A percentile compares a stretch with the other conserved stretches of the same genome.
These are phyloP conservation scores for Masnerella sp. DNA, from an alignment of 2,888 invertebrate species.

Conservation along the genomic window DNA sequence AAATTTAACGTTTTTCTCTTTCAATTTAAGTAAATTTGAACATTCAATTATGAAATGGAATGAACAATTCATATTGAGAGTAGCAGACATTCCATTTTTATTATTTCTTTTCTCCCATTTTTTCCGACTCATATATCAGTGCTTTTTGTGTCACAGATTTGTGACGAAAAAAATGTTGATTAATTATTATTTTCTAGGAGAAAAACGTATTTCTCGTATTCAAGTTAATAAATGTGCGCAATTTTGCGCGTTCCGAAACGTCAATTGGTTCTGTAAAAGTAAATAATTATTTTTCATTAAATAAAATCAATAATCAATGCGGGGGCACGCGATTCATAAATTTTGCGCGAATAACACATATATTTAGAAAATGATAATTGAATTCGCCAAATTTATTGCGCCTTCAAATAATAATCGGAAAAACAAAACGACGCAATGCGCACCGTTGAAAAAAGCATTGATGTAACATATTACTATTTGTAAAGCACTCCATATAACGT, in stretches of 20 bases:
- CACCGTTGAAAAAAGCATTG: slow-evolving; percentile 47
- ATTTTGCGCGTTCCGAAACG: slow-evolving; percentile 3
- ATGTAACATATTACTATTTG: slow-evolving; percentile 58
- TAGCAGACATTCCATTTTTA: slow-evolving; percentile 42
- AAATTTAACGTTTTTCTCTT: slow-evolving; percentile 58
- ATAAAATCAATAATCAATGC: slow-evolving; percentile 38
- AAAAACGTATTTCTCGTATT: slow-evolving; percentile 21
- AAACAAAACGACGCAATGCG: slow-evolving; percentile 52
- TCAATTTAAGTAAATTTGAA: slow-evolving; percentile 58
- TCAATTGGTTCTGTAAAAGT: slow-evolving; percentile 23
- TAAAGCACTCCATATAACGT: slow-evolving; percentile 58
- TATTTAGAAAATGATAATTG: slow-evolving; percentile 54
- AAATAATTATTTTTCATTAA: slow-evolving; percentile 51
- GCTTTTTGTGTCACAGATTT: slow-evolving; percentile 33
- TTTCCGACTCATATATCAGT: slow-evolving; percentile 34
- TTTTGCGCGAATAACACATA: slow-evolving; percentile 20
- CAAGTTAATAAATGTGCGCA: slow-evolving; percentile 11
- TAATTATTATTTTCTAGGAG: no score
- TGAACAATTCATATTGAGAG: slow-evolving; percentile 55
- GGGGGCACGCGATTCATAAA: slow-evolving; percentile 16
- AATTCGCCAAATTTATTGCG: slow-evolving; percentile 50
- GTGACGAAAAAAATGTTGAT: slow-evolving; percentile 6
- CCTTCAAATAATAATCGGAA: slow-evolving; percentile 48
- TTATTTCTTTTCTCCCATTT: slow-evolving; percentile 25
- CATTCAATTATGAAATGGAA: slow-evolving; percentile 52